These are phyloP conservation scores for Panzeria rudis DNA, from an alignment of 2,888 invertebrate species.

Conservation along the genomic window DNA sequence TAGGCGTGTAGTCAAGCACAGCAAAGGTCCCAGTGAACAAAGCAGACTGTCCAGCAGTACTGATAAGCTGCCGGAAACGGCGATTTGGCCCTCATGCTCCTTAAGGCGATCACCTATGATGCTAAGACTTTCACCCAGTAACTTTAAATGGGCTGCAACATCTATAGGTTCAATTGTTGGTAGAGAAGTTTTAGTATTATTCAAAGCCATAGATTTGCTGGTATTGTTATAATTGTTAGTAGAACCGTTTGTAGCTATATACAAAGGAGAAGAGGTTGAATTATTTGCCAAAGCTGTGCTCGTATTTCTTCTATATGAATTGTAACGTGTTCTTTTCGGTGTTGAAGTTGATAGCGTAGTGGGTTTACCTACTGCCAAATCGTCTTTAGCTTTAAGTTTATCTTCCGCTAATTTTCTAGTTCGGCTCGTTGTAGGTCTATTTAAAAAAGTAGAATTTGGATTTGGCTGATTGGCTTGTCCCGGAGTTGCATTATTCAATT, in stretches of 20 bases:
- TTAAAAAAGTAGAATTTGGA: constrained; percentile 76
- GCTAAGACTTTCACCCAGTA: constrained; percentile 96
- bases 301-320: constrained; percentile 77
- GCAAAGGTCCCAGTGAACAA: constrained; percentile 94
- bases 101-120: constrained; percentile 96
- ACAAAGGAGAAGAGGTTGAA: constrained; percentile 40
- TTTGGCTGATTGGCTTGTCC: constrained; percentile 32
- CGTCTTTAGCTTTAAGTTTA: constrained; percentile 72
- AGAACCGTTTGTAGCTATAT: constrained; percentile 60
- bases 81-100: constrained; percentile 97
- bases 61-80: constrained; percentile 96
- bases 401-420: constrained; percentile 80
- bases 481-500: constrained; percentile 62
- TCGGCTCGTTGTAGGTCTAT: constrained; percentile 80
- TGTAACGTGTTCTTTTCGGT: constrained; percentile 69
- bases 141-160: constrained; percentile 95
- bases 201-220: constrained; percentile 19
- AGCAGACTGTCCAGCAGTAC: constrained; percentile 95
- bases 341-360: constrained; percentile 50
- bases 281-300: constrained; percentile 19
- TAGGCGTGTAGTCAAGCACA: constrained; percentile 93
- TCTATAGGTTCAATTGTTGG: constrained; percentile 92
- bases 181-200: constrained; percentile 56
- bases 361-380: constrained; percentile 13
- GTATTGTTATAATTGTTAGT: constrained; percentile 29